These are phyloP conservation scores for Zaprionus bogoriensis DNA, from an alignment of 2,888 invertebrate species.

Conservation along the genomic window DNA sequence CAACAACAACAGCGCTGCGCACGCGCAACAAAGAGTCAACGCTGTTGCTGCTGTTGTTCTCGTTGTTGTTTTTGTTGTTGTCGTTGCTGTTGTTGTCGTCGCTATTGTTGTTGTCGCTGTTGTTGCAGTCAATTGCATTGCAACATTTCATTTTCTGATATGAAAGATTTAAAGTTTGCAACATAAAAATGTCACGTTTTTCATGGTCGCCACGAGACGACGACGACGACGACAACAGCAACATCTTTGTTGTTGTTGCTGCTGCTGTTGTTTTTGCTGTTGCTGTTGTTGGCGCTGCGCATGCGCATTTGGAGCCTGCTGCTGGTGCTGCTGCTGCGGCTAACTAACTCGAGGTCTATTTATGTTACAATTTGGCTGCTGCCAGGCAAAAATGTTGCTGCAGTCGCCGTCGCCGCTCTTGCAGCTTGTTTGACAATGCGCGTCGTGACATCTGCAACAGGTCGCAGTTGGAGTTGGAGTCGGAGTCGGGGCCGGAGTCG, in stretches of 20 bases:
- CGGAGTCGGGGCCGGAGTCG: conserved; percentile 2
- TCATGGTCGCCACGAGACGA: conserved; percentile 80
- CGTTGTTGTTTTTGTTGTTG: conserved; percentile 47
- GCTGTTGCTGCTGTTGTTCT: conserved; percentile 25
- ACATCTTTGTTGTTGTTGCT: conserved; percentile 31
- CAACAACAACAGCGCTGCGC: conserved; percentile 65
- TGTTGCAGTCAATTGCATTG: conserved; percentile 74
- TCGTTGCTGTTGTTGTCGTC: conserved; percentile 43
- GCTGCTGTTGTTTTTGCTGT: conserved; percentile 13
- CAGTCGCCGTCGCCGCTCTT: conserved; percentile 25
- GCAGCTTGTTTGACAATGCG: conserved; percentile 73
- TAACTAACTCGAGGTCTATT: conserved; percentile 75
- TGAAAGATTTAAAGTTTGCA: conserved; percentile 82
- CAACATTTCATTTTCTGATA: conserved; percentile 79
- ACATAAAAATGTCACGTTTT: conserved; percentile 83
- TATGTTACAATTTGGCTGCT: conserved; percentile 75
- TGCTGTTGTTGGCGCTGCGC: conserved; percentile 67
- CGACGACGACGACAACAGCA: conserved; percentile 40
- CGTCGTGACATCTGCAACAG: conserved; percentile 81
- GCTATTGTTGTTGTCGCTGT: conserved; percentile 50
- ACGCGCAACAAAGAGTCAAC: conserved; percentile 67
- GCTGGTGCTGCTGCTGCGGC: conserved; percentile 63
- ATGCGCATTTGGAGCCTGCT: conserved; percentile 70
- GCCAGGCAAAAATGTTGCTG: conserved; percentile 75
- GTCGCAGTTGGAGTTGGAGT: conserved; percentile 30